A percentile compares a stretch with the other conserved stretches of the same genome.
These are phyloP conservation scores for Ptilorrhoa leucosticta DNA, from an alignment of 2,113 vertebrate species.

Conservation along the genomic window DNA sequence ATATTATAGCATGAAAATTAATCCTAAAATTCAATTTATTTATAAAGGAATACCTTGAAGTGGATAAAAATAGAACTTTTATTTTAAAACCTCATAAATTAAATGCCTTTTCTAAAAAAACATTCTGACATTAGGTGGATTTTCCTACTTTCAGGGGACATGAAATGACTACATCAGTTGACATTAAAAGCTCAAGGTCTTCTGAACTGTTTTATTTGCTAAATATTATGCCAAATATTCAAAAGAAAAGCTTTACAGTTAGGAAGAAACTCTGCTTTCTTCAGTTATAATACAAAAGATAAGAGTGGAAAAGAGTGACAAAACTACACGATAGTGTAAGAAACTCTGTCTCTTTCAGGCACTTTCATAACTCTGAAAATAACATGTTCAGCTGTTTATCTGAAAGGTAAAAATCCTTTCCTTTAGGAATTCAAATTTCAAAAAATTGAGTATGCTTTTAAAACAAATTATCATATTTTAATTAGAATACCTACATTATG, in stretches of 20 bases:
- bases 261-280: neutral
- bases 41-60: neutral
- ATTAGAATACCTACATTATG: neutral
- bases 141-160: neutral
- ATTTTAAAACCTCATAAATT: slow-evolving; percentile 21
- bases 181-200: neutral
- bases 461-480: neutral
- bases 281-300: neutral
- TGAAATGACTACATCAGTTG: neutral
- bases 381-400: neutral
- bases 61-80: neutral
- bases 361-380: slow-evolving; percentile 12
- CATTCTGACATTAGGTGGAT: neutral
- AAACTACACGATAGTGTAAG: slow-evolving; percentile 8
- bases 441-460: neutral
- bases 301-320: neutral
- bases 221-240: neutral
- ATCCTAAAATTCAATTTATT: slow-evolving; percentile 10
- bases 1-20: neutral
- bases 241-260: neutral
- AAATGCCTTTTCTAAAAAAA: neutral
- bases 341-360: slow-evolving; percentile 22
- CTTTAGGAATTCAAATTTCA: neutral
- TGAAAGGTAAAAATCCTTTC: neutral
- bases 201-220: neutral